These are phyloP conservation scores for Meliscaeva auricollis DNA, from an alignment of 2,888 invertebrate genomes.

Conservation along the genomic window DNA sequence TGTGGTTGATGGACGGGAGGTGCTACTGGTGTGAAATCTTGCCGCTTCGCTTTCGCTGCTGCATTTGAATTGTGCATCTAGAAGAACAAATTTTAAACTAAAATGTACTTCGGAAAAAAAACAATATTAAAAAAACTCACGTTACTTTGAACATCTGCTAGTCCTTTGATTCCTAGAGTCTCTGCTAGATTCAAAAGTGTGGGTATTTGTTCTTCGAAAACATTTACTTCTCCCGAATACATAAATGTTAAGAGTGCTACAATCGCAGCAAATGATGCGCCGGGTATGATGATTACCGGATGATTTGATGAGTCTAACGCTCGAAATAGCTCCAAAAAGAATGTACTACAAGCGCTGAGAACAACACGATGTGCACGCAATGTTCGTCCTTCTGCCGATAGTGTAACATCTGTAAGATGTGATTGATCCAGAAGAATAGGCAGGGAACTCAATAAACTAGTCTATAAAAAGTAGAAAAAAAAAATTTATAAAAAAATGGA, in stretches of 20 bases:
- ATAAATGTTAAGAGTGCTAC: slow-evolving; percentile 92
- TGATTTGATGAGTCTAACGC: slow-evolving; percentile 83
- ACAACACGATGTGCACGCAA: slow-evolving; percentile 94
- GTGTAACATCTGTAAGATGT: slow-evolving; percentile 93
- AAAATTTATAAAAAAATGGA: not conserved
- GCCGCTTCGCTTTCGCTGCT: slow-evolving; percentile 78
- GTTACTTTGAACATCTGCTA: slow-evolving; percentile 90
- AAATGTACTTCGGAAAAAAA: not conserved
- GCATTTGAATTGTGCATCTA: slow-evolving; percentile 80
- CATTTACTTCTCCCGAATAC: slow-evolving; percentile 95
- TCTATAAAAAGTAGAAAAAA: slow-evolving; percentile 85
- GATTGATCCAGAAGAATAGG: slow-evolving; percentile 92
- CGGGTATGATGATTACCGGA: slow-evolving; percentile 84
- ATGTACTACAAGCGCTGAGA: slow-evolving; percentile 94
- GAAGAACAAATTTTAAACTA: not conserved
- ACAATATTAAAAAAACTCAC: slow-evolving; percentile 84
- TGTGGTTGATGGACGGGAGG: slow-evolving; percentile 33
- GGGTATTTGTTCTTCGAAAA: slow-evolving; percentile 91
- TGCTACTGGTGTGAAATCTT: slow-evolving; percentile 62
- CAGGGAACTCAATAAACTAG: slow-evolving; percentile 90
- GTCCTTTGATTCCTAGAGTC: slow-evolving; percentile 91
- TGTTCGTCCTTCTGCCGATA: slow-evolving; percentile 93
- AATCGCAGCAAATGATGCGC: slow-evolving; percentile 83
- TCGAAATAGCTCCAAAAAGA: slow-evolving; percentile 94
- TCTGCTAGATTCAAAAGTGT: slow-evolving; percentile 91